Evolutionary conservation across 2,888 invertebrate species (phyloP), one percentile per base, ranked within the genome.

Genomic region (Meteorus cinctellus): DNA sequence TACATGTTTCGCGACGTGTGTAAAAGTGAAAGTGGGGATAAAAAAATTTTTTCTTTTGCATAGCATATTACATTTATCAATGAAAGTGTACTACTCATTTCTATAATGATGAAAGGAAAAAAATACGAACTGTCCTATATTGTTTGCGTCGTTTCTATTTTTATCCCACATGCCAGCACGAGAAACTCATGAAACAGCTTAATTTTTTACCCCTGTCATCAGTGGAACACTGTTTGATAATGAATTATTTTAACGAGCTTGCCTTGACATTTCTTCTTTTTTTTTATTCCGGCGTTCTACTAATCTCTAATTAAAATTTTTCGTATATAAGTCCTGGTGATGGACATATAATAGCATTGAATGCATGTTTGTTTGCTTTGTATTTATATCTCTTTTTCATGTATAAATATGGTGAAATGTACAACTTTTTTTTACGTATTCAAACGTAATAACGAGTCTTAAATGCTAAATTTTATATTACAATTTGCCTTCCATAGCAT

Each of bases 251-350:
- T 55, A 19, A 19, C 19, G 55, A 19, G 55, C 77, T 81, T 55
- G 81, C 84, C 84, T 86, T 85, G 85, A 84, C 82, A 84, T 84
- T 85, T 85, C 66, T 55, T 55, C 6, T 2, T 5, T 55, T 55
- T 55, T 55, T 55, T 75, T 24, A 24, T 24, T 76, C n/a, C n/a
- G 19, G n/a, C 19, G 19, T 19, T 55, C n/a, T 19, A 8, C 19
- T 55, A 19, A 55, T 55, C n/a, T 55, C 10, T 55, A 55, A 55
- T 55, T 55, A 2, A 55, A 55, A 19, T 55, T 55, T 55, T 19
- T 55, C 24, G 55, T 4, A 5, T 55, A 24, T 55, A 19, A 19
- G 8, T 55, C n/a, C 24, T 34, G 34, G 19, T 19, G n/a, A 48
- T 16, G 8, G 0, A 19, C 19, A 55, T 2, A 55, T 55, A 55